Conservation (phyloP, 2,113 vertebrate species). For the Catharus fuscescens region DNA sequence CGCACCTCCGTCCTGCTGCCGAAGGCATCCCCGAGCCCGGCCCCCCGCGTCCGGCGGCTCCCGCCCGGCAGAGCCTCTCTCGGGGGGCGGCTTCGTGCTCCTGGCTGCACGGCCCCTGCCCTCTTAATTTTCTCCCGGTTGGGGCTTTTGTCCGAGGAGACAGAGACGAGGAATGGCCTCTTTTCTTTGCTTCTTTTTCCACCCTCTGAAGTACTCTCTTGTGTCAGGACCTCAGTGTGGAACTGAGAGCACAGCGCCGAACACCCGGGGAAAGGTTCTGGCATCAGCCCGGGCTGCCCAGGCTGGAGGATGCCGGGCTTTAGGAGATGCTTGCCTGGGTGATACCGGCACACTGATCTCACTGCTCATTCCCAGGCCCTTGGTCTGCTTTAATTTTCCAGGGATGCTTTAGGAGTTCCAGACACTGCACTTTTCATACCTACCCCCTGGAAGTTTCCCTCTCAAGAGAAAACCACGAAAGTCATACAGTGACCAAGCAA, state of each 20-base stretch:
- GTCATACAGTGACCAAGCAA: fast-evolving
- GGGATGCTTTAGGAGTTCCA: neutral
- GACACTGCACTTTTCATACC: neutral
- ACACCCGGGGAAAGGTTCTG: neutral
- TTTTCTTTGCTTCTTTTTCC: neutral
- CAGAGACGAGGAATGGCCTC: neutral
- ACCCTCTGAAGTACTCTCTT: neutral
- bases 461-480: neutral
- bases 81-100: neutral
- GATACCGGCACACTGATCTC: neutral
- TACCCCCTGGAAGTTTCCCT: neutral
- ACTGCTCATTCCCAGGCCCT: neutral
- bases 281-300: neutral
- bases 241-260: neutral
- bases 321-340: fast-evolving
- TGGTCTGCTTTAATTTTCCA: neutral
- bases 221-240: neutral
- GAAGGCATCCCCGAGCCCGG: neutral
- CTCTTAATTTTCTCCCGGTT: neutral
- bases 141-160: neutral
- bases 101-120: neutral
- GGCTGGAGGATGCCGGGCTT: neutral
- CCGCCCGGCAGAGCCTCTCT: neutral
- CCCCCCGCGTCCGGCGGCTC: neutral
- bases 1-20: neutral